A percentile compares a stretch with the other conserved stretches of the same genome.
Conservation (phyloP, 2,797 vertebrate species). For the Enteromius thamalakanensis region DNA sequence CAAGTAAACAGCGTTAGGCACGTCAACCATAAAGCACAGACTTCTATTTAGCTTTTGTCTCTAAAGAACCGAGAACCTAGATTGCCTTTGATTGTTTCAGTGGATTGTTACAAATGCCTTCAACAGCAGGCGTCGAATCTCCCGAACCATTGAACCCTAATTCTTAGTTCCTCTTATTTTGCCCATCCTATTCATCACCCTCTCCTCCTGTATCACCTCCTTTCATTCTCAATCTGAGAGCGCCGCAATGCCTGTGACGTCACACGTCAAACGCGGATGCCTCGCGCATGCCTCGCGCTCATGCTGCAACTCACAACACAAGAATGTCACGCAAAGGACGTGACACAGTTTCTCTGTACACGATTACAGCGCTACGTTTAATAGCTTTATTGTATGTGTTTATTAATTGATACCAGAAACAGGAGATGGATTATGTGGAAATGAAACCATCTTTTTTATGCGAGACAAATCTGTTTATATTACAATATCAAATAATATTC, state of each 20-base stretch:
- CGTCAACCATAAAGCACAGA: neutral
- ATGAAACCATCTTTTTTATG: neutral
- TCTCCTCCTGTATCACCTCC: neutral
- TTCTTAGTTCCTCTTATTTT: neutral
- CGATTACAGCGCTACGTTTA: neutral
- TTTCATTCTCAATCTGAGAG: conserved; percentile 41
- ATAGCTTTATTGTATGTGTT: neutral
- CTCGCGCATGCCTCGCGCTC: neutral
- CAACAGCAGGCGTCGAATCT: neutral
- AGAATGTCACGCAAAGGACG: conserved; percentile 31
- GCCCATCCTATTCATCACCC: conserved; percentile 6
- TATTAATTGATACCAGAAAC: no score
- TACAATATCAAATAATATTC: neutral
- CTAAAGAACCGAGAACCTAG: neutral
- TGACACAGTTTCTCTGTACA: neutral
- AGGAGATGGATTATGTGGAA: neutral
- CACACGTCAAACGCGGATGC: conserved; percentile 39
- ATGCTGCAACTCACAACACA: neutral
- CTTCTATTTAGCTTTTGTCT: neutral
- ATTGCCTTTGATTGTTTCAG: conserved; percentile 1
- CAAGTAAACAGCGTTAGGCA: neutral
- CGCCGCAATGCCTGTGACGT: conserved; percentile 52
- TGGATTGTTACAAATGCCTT: neutral
- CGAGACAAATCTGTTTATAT: neutral
- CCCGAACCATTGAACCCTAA: neutral